A percentile compares a stretch with the other conserved stretches of the same genome.
Conservation (phyloP, 2,113 vertebrate genomes). For the Trematomus loennbergii region DNA sequence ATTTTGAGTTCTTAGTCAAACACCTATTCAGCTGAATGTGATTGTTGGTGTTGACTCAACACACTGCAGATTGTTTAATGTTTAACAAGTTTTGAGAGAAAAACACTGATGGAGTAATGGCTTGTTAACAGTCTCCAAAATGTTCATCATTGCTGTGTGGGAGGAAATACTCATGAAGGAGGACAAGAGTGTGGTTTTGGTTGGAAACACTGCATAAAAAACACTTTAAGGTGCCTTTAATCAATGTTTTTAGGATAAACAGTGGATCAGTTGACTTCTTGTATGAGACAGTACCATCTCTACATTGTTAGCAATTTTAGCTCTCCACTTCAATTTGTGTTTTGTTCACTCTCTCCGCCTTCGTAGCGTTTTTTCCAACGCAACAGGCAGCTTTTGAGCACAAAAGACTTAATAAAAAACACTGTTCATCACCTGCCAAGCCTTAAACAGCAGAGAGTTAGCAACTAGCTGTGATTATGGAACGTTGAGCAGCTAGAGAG, state of each 20-base stretch:
- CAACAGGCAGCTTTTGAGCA: no score
- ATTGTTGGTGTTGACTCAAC: no score
- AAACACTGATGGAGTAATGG: no score
- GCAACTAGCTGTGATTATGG: background rate
- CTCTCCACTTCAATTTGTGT: background rate
- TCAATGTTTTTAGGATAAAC: no score
- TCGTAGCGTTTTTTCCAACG: no score
- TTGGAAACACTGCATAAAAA: background rate
- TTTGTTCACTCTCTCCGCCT: background rate
- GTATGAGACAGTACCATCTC: background rate
- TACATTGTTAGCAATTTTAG: no score
- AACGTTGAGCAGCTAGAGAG: constrained; percentile 1
- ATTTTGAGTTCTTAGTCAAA: no score
- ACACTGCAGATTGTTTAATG: no score
- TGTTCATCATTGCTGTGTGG: background rate
- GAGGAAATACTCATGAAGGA: background rate
- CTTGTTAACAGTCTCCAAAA: background rate
- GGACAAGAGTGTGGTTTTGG: background rate
- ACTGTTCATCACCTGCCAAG: background rate
- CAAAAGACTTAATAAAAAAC: background rate
- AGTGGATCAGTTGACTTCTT: no score
- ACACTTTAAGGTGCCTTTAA: no score
- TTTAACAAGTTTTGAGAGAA: no score
- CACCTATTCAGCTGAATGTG: no score
- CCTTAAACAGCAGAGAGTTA: background rate